These are phyloP conservation scores for Corbicula japonica DNA, from an alignment of 2,888 invertebrate species.

Conservation along the genomic window DNA sequence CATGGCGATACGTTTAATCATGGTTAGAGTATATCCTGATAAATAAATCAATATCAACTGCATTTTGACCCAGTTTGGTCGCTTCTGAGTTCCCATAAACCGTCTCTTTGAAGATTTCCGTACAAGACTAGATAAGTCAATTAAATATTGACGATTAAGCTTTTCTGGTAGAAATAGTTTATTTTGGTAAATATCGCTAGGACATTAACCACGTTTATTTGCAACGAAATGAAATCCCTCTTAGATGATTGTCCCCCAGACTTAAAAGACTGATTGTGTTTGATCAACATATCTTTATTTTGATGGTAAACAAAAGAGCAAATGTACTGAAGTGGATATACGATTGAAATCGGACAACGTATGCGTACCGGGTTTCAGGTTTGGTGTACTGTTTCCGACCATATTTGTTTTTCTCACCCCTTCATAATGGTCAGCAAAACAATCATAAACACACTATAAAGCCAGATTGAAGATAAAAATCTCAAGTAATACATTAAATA, in stretches of 20 bases:
- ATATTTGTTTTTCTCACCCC: constrained; percentile 40
- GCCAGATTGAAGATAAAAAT: constrained; percentile 31
- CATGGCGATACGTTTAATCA: too few relatives aligned
- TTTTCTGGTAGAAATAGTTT: constrained; percentile 15
- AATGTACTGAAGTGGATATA: constrained; percentile 19
- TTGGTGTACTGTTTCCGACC: constrained; percentile 8
- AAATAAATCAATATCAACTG: too few relatives aligned
- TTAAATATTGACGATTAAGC: constrained; percentile 26
- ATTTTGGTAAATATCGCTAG: neutral
- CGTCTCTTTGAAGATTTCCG: too few relatives aligned
- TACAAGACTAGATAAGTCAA: constrained; percentile 13
- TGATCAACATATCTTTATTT: constrained; percentile 30
- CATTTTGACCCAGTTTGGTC: too few relatives aligned
- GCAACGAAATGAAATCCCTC: constrained; percentile 27
- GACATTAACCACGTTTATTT: constrained; percentile 12
- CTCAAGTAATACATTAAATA: constrained; percentile 35
- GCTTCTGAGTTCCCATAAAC: too few relatives aligned
- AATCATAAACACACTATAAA: constrained; percentile 35
- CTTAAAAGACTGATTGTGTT: constrained; percentile 32
- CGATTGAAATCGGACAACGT: constrained; percentile 10
- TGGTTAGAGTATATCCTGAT: too few relatives aligned
- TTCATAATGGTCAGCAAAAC: constrained; percentile 35
- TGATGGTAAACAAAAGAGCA: constrained; percentile 33
- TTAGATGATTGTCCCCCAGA: neutral
- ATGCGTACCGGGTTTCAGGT: constrained; percentile 8